phyloP scores from a whole-genome alignment of 2,888 invertebrate species.

The Drosophila barbarae region DNA sequence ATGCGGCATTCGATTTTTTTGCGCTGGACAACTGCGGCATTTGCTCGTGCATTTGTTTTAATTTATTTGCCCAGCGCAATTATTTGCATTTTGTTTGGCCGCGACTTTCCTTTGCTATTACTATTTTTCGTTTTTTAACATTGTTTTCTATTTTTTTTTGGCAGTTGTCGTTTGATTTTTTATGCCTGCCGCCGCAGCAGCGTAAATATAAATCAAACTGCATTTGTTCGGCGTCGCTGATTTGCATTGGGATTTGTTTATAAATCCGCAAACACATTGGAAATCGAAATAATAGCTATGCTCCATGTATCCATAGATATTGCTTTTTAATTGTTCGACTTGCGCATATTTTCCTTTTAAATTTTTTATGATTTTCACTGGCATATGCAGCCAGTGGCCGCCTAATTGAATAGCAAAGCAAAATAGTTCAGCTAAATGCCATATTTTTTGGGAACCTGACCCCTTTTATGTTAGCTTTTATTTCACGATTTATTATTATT shows the following conservation, averaged over 20 bases:
- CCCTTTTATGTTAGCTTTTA: constrained; percentile 8
- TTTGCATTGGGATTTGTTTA: constrained; percentile 69
- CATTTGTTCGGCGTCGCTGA: constrained; percentile 56
- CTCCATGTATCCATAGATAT: constrained; percentile 46
- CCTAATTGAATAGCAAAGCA: constrained; percentile 40
- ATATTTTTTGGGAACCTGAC: constrained; percentile 11
- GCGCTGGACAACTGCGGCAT: constrained; percentile 27
- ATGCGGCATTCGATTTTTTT: constrained; percentile 34
- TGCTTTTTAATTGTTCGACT: constrained; percentile 65
- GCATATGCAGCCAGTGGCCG: constrained; percentile 40
- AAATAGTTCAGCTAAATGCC: constrained; percentile 21
- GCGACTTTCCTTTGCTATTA: constrained; percentile 35
- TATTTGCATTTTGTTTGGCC: constrained; percentile 64
- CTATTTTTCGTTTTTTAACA: background rate
- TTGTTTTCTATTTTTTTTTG: background rate
- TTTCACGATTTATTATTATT: constrained; percentile 20
- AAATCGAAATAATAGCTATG: constrained; percentile 62
- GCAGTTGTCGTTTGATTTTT: constrained; percentile 35
- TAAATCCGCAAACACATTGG: constrained; percentile 58
- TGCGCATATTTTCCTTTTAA: constrained; percentile 17
- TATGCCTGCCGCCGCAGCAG: constrained; percentile 36
- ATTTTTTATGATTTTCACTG: constrained; percentile 8
- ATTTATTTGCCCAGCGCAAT: constrained; percentile 63
- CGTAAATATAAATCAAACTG: constrained; percentile 69
- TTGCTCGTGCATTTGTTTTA: constrained; percentile 42